Evolutionary conservation across 2,113 vertebrate species (phyloP), one percentile per base, ranked within the genome.

Genomic region (Scolopax mira): DNA sequence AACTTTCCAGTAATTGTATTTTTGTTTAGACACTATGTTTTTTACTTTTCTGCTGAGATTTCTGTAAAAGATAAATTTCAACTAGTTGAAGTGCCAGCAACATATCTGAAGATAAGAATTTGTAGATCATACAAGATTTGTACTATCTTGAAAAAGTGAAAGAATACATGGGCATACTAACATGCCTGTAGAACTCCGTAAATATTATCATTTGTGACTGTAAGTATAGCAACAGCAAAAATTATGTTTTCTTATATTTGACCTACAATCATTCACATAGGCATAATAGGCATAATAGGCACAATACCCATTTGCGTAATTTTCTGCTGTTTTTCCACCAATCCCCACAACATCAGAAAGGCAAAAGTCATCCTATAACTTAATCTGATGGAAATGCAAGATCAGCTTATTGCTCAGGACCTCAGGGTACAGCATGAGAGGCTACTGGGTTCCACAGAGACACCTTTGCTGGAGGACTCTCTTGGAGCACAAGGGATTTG

Each of bases 371-470:
- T 18, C 27, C 24, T 67, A 23, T 18, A 79, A 30, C 2, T 44
- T 33, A 44, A 48, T 39, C 21, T 79, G 41, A 82, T 21, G 13
- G 57, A 82, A 66, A 4, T 33, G 15, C 30, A 75, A 31, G 22
- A 66, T 49, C 44, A 74, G 13, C 6, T 44, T 66, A 61, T 35
- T 66, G 9, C n/a, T 75, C 21, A 66, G 57, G 19, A 75, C 25
- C 0, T 6, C 1, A 37, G 9, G 2, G 1, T 19, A 33, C 22
- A 27, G 6, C 18, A 25, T 37, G 24, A 71, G 17, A 42, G 3
- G 27, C 42, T 88, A 70, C 75, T 14, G 6, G 11, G 18, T 6
- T 19, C 24, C 17, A 31, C 16, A 61, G 23, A 35, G 41, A 49
- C 17, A 74, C 19, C 5, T 74, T 55, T 61, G 25, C 17, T 3